Evolutionary conservation across 2,797 vertebrate species (phyloP).

Genomic region (Lycodopsis pacificus): DNA sequence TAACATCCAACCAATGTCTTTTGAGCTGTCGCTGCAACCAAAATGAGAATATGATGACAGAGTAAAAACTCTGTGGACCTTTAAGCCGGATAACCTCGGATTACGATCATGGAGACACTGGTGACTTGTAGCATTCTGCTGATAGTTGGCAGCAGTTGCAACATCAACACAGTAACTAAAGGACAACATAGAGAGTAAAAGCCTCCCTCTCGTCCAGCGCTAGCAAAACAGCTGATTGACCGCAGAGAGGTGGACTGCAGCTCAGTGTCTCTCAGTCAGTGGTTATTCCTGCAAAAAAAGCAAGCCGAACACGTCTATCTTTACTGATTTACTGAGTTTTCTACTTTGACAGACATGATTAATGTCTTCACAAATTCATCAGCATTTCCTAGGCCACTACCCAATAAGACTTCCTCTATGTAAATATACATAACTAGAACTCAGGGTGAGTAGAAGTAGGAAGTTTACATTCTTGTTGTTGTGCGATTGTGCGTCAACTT

Average conservation of each 20-base stretch:
- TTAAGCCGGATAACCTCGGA: too few species aligned
- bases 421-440: neutral
- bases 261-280: neutral
- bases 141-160: neutral
- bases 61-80: too few species aligned
- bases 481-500: neutral
- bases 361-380: neutral
- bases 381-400: neutral
- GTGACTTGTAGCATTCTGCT: conserved; percentile 7
- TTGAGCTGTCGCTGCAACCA: too few species aligned
- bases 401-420: conserved; percentile 11
- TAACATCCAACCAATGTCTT: too few species aligned
- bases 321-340: neutral
- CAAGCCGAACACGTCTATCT: neutral
- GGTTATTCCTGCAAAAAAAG: neutral
- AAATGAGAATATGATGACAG: too few species aligned
- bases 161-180: conserved; percentile 2
- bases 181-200: neutral
- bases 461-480: neutral
- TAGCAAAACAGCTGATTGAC: neutral
- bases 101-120: neutral
- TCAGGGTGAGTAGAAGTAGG: neutral
- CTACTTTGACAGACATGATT: neutral
- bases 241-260: neutral
- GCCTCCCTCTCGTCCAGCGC: neutral